Evolutionary conservation across 2,888 invertebrate species (phyloP).

Genomic region (Junonia oenone): DNA sequence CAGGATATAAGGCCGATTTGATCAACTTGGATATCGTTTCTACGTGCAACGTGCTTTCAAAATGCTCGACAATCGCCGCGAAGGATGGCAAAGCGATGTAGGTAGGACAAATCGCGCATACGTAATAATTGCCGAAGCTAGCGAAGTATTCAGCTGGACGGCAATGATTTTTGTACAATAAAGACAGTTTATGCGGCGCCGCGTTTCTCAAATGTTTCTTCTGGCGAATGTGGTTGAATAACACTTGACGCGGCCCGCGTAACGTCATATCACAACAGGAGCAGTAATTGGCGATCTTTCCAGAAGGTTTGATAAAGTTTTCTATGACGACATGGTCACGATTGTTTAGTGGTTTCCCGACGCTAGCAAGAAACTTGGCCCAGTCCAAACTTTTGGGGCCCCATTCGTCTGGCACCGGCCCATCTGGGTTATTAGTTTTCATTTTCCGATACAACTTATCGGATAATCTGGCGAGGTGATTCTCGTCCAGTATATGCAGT

Average conservation of each 20-base stretch:
- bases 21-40: slow-evolving; percentile 57
- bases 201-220: slow-evolving; percentile 71
- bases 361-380: slow-evolving; percentile 66
- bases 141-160: slow-evolving; percentile 67
- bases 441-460: slow-evolving; percentile 60
- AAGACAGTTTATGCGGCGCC: slow-evolving; percentile 57
- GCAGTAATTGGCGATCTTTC: slow-evolving; percentile 66
- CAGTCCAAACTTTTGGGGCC: slow-evolving; percentile 68
- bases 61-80: slow-evolving; percentile 63
- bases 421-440: slow-evolving; percentile 53
- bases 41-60: slow-evolving; percentile 57
- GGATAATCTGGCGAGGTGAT: slow-evolving; percentile 59
- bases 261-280: slow-evolving; percentile 68
- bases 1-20: slow-evolving; percentile 49
- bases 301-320: slow-evolving; percentile 67
- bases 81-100: slow-evolving; percentile 62
- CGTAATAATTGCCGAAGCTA: slow-evolving; percentile 68
- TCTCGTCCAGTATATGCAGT: slow-evolving; percentile 64
- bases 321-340: slow-evolving; percentile 68
- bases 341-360: slow-evolving; percentile 60
- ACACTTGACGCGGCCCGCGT: slow-evolving; percentile 66
- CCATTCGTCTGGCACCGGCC: slow-evolving; percentile 65
- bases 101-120: slow-evolving; percentile 60
- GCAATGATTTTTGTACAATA: slow-evolving; percentile 64
- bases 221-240: slow-evolving; percentile 71